Evolutionary conservation across 2,888 invertebrate species (phyloP).

Genomic region (Orthonychiurus folsomi): DNA sequence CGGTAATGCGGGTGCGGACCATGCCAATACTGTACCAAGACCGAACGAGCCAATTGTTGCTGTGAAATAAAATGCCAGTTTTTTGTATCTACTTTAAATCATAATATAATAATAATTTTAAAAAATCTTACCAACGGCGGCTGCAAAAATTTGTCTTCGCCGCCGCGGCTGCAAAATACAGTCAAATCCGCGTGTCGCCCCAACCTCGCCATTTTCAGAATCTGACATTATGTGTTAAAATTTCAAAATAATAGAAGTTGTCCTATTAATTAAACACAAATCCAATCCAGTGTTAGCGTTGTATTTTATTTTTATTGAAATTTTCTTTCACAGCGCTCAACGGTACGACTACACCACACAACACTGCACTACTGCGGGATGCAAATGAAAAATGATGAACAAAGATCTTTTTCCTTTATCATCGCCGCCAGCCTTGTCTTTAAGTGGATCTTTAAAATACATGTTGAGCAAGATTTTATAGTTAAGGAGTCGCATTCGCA

Average conservation of each 20-base stretch:
- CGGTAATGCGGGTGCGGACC: conserved; percentile 22
- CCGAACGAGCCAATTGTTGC: conserved; percentile 22
- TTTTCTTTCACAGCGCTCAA: too few species aligned
- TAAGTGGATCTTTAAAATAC: too few species aligned
- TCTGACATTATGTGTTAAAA: too few species aligned
- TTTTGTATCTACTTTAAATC: background rate
- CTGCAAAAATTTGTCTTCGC: conserved; percentile 13
- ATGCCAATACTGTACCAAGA: conserved; percentile 20
- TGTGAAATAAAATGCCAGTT: conserved; percentile 9
- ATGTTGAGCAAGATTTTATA: background rate
- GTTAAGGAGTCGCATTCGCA: background rate
- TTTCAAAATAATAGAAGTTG: too few species aligned
- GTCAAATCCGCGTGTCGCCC: background rate
- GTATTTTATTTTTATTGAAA: too few species aligned
- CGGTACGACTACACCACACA: too few species aligned
- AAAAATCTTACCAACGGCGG: conserved; percentile 16
- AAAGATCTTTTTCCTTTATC: too few species aligned
- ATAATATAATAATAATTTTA: background rate
- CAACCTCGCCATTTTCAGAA: background rate
- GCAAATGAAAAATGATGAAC: too few species aligned
- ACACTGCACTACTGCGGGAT: too few species aligned
- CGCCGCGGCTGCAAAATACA: conserved; percentile 10
- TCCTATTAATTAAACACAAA: too few species aligned
- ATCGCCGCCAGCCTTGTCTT: too few species aligned
- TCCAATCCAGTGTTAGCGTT: too few species aligned